phyloP scores from a whole-genome alignment of 2,888 invertebrate genomes.

The Ecliptopera silaceata region DNA sequence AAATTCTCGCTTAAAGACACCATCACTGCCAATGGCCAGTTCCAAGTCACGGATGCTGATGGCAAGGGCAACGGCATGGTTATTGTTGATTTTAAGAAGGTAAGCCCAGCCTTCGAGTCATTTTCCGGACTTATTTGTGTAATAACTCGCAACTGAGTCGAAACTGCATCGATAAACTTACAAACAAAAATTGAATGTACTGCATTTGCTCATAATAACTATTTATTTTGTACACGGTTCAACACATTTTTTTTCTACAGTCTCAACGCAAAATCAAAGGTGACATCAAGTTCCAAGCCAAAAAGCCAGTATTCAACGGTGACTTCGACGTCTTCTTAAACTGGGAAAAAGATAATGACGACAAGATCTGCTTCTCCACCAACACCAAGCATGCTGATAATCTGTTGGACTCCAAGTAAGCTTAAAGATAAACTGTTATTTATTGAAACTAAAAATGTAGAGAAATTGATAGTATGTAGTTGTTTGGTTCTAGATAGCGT shows the following conservation, averaged over 20 bases:
- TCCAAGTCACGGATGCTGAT: conserved; percentile 82
- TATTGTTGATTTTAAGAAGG: conserved; percentile 82
- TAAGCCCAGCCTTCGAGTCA: conserved; percentile 33
- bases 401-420: conserved; percentile 85
- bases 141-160: no score
- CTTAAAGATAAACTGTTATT: conserved; percentile 19
- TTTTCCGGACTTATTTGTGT: no score
- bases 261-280: conserved; percentile 84
- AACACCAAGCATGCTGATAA: conserved; percentile 79
- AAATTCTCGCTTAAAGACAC: conserved; percentile 84
- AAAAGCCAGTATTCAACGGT: conserved; percentile 83
- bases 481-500: no score
- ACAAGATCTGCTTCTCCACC: conserved; percentile 86
- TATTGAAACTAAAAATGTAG: no score
- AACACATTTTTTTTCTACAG: conserved; percentile 44
- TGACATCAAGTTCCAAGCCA: conserved; percentile 84
- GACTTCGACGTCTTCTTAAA: conserved; percentile 86
- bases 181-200: no score
- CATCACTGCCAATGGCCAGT: conserved; percentile 85
- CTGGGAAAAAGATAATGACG: conserved; percentile 86
- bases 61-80: conserved; percentile 86
- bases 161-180: no score
- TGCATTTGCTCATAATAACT: no score
- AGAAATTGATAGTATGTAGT: no score
- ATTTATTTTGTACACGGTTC: no score